A percentile compares a stretch with the other conserved stretches of the same genome.
Conservation (phyloP, 2,113 vertebrate species). For the Hippocampus abdominalis region DNA sequence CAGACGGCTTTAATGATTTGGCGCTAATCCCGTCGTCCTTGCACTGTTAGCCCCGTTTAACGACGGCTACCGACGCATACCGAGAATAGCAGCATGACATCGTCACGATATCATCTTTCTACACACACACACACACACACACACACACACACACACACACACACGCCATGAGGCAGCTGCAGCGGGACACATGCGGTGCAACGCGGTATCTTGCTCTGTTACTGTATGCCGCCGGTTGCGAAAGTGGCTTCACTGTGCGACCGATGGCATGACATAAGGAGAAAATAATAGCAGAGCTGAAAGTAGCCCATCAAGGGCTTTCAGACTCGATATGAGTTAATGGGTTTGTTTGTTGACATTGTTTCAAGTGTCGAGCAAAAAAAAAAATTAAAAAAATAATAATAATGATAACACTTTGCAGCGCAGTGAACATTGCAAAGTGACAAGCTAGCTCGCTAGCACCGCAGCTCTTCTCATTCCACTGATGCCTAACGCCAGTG, state of each 20-base stretch:
- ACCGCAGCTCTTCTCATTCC: background rate
- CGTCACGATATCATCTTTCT: slow-evolving; percentile 5
- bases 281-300: background rate
- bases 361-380: background rate
- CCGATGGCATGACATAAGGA: background rate
- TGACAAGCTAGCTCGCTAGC: background rate
- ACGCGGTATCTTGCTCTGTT: background rate
- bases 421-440: background rate
- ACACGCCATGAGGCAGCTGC: background rate
- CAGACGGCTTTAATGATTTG: background rate
- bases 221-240: no score
- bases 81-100: slow-evolving; percentile 13
- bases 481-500: background rate
- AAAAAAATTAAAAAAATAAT: background rate
- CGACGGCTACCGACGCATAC: background rate
- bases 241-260: background rate
- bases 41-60: background rate
- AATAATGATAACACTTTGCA: background rate
- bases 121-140: background rate
- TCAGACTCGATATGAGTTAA: background rate
- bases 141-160: background rate
- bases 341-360: background rate
- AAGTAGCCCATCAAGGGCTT: background rate
- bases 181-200: background rate
- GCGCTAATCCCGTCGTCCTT: background rate